Evolutionary conservation across 2,797 vertebrate species (phyloP), one percentile per base, ranked within the genome.

Genomic region (Sebastiscus tertius): DNA sequence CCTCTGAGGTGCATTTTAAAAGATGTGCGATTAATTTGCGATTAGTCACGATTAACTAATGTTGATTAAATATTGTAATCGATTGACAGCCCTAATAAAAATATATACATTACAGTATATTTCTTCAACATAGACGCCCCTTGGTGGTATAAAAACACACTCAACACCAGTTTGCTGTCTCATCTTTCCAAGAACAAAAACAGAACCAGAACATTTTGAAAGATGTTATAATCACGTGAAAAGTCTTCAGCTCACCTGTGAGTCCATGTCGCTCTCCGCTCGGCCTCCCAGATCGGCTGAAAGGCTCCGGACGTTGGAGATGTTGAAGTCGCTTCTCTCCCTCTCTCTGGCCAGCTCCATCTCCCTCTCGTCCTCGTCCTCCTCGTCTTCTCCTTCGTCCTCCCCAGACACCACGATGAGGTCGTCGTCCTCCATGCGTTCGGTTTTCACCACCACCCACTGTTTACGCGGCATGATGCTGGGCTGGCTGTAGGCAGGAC

Each of bases 381-480:
- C 96, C 29, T 95, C 95, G 1, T 95, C 95, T 6, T 94, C 96
- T 2, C 89, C 95, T 4, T 90, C 96, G 60, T 96, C 96, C 77
- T 95, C 96, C n/a, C 96, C 96, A 0, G 96, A 96, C 83, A 96
- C 96, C 2, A 96, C 94, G 64, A 96, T 95, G 81, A 95, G 95
- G 91, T 96, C 95, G 33, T 95, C 95, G 14, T 96, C 95, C 74
- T 96, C 91, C 2, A 91, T 61, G 46, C 94, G 95, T 26, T 96
- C 96, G 0, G 93, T 95, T 83, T 97, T 98, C 82, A 97, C 96
- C 42, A 97, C 97, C 70, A 97, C 97, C 98, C 97, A 98, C 87
- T 97, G 97, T 87, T 97, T 97, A 3, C 97, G 97, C 0, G 97
- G 97, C 94, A 97, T 92, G 77, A 97, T 96, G 92, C 97, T 96